Evolutionary conservation across 2,113 vertebrate species (phyloP).

Genomic region (Lates calcarifer): DNA sequence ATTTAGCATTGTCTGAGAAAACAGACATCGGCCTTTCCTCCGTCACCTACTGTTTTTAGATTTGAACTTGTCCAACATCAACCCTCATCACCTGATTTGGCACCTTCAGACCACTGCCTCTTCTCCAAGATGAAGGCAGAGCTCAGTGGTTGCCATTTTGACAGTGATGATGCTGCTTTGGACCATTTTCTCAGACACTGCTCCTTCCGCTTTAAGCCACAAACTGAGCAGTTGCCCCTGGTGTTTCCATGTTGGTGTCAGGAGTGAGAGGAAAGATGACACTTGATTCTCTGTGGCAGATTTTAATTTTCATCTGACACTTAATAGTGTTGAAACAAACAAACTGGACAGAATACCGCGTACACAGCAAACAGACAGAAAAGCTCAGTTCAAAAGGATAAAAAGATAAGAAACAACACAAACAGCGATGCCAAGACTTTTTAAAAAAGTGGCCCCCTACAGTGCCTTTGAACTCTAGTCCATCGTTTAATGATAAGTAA

Average conservation of each 20-base stretch:
- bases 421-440: constrained; percentile 74
- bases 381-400: constrained; percentile 66
- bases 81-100: no score
- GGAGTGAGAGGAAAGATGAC: not conserved
- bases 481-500: constrained; percentile 28
- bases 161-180: no score
- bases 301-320: constrained; percentile 78
- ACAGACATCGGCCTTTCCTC: no score
- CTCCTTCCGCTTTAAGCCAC: no score
- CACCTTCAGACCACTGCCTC: no score
- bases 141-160: no score
- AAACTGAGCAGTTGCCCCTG: no score
- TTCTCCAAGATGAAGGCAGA: no score
- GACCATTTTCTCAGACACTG: no score
- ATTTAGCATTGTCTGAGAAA: no score
- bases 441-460: constrained; percentile 54
- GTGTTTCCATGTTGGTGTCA: not conserved
- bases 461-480: constrained; percentile 43
- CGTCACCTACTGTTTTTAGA: no score
- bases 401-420: constrained; percentile 72
- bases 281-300: constrained; percentile 64
- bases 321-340: constrained; percentile 74
- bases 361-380: constrained; percentile 76
- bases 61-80: no score
- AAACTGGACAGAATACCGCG: constrained; percentile 70